Evolutionary conservation across 2,113 vertebrate genomes (phyloP).

Genomic region (Cyphomyrus discorhynchus): DNA sequence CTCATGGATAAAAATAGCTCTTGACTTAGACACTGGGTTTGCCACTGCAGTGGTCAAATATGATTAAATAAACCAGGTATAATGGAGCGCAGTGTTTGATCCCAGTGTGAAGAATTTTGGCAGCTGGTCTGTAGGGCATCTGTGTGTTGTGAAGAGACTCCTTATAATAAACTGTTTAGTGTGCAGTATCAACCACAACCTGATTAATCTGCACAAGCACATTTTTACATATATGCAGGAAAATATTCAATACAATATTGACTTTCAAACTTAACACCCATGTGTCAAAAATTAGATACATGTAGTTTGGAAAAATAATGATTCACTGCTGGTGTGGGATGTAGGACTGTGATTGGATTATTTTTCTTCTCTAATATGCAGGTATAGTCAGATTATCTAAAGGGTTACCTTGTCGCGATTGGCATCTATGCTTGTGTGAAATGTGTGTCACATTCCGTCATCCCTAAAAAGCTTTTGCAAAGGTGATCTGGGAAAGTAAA

Average conservation of each 20-base stretch:
- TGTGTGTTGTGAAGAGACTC: background rate
- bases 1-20: background rate
- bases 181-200: background rate
- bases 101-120: background rate
- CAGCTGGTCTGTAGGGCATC: background rate
- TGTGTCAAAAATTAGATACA: background rate
- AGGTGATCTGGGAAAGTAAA: constrained; percentile 3
- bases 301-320: background rate
- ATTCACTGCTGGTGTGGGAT: background rate
- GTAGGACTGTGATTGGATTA: background rate
- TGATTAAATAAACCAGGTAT: background rate
- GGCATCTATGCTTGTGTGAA: background rate
- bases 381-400: background rate
- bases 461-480: background rate
- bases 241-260: background rate
- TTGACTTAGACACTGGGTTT: background rate
- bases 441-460: background rate
- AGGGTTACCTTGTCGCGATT: no score
- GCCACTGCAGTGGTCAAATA: background rate
- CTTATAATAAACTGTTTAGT: background rate
- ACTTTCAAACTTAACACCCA: background rate
- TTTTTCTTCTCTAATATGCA: background rate
- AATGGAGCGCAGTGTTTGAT: background rate
- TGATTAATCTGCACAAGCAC: background rate
- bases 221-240: background rate